Evolutionary conservation across 2,888 invertebrate genomes (phyloP).

Genomic region (Cephus pulcher): DNA sequence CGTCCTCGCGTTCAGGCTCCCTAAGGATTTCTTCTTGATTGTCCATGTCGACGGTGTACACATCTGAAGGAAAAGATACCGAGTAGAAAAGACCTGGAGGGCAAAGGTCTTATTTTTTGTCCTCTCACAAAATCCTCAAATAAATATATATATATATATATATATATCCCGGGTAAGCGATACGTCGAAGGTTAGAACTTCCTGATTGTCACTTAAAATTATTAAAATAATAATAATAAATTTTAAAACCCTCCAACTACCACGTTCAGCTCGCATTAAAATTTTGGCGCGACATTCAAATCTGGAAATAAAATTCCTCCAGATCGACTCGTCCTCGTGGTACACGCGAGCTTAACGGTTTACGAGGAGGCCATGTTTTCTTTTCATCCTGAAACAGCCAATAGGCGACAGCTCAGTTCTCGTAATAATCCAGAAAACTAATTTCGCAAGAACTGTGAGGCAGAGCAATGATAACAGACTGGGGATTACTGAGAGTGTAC

Average conservation of each 20-base stretch:
- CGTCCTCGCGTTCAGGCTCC: conserved; percentile 6
- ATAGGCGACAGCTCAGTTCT: not conserved
- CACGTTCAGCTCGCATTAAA: not conserved
- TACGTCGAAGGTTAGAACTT: not conserved
- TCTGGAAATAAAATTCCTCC: not conserved
- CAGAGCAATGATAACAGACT: conserved; percentile 31
- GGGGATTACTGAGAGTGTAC: conserved; percentile 18
- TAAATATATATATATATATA: not conserved
- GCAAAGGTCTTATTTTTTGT: not conserved
- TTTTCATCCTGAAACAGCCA: not conserved
- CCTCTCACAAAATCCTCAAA: not conserved
- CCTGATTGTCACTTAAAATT: not conserved
- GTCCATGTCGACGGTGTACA: not conserved
- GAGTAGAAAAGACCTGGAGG: not conserved
- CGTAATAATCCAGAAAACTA: conserved; percentile 42
- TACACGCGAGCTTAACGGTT: not conserved
- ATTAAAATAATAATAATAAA: not conserved
- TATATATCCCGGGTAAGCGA: not conserved
- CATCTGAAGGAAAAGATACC: not conserved
- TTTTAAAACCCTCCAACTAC: not conserved
- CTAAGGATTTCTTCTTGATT: not conserved
- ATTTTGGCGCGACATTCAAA: not conserved
- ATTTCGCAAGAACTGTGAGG: conserved; percentile 32
- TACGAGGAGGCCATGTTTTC: not conserved
- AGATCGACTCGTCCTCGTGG: not conserved